Conservation (phyloP, 2,113 vertebrate species). For the Scolopax mira region DNA sequence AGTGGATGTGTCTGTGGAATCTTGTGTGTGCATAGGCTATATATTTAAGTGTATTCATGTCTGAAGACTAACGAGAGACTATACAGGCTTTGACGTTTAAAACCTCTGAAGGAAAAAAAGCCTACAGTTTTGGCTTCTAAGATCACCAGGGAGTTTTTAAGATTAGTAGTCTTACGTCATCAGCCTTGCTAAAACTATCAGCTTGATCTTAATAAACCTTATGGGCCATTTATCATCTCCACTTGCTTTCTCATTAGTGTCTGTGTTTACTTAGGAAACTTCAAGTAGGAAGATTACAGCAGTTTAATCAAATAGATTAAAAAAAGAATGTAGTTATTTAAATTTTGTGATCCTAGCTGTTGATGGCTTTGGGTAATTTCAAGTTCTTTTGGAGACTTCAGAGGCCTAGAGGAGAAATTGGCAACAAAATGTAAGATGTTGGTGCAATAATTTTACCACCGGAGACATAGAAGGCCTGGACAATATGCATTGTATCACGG, state of each 20-base stretch:
- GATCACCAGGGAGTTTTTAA: background rate
- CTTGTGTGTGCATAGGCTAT: background rate
- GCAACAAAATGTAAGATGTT: fast-evolving
- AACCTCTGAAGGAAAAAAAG: background rate
- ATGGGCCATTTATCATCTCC: background rate
- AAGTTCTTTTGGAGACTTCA: background rate
- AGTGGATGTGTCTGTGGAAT: background rate
- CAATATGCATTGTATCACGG: background rate
- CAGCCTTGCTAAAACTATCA: background rate
- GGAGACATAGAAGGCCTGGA: background rate
- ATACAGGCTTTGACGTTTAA: background rate
- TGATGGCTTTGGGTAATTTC: background rate
- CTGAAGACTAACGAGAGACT: background rate
- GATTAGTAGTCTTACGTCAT: background rate
- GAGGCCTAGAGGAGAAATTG: background rate
- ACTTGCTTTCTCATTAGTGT: background rate
- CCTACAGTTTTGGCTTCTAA: background rate
- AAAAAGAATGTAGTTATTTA: background rate
- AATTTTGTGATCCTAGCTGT: background rate
- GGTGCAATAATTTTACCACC: background rate
- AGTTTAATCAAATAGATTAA: background rate
- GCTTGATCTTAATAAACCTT: background rate
- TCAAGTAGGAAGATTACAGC: background rate
- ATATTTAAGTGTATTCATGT: background rate
- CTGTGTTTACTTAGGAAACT: background rate